A percentile compares a stretch with the other conserved stretches of the same genome.
These are phyloP conservation scores for Neodiprion virginianus DNA, from an alignment of 1,140 invertebrate species.

Conservation along the genomic window DNA sequence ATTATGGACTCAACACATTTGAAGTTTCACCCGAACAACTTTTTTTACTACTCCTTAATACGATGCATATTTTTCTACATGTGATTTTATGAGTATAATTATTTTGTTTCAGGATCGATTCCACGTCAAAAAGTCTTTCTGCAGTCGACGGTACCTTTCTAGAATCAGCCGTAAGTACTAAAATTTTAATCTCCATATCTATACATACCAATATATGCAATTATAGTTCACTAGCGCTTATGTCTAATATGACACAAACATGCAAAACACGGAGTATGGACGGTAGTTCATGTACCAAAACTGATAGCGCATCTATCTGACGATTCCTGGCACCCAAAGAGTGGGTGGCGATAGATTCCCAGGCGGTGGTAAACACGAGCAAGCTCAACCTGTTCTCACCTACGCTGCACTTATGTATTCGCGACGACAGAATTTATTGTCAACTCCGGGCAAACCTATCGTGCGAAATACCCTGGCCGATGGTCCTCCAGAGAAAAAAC, in stretches of 20 bases:
- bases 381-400: constrained; percentile 25
- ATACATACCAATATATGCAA: too few species aligned
- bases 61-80: too few species aligned
- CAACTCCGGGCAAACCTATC: background rate
- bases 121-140: background rate
- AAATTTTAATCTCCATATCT: too few species aligned
- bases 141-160: background rate
- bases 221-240: too few species aligned
- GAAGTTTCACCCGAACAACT: too few species aligned
- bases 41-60: too few species aligned
- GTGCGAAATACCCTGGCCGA: background rate
- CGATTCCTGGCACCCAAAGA: background rate
- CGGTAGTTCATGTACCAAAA: background rate
- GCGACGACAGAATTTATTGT: background rate
- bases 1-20: too few species aligned
- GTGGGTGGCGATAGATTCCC: background rate
- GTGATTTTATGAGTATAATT: too few species aligned
- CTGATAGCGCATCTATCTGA: background rate
- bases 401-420: constrained; percentile 29
- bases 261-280: background rate
- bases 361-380: constrained; percentile 18
- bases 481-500: background rate
- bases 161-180: background rate
- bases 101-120: background rate
- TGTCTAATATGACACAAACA: too few species aligned